Percentiles rank a stretch among this genome's conserved stretches.
Evolutionary conservation across 1,140 invertebrate species (phyloP).

Genomic region (Pristionchus pacificus): DNA sequence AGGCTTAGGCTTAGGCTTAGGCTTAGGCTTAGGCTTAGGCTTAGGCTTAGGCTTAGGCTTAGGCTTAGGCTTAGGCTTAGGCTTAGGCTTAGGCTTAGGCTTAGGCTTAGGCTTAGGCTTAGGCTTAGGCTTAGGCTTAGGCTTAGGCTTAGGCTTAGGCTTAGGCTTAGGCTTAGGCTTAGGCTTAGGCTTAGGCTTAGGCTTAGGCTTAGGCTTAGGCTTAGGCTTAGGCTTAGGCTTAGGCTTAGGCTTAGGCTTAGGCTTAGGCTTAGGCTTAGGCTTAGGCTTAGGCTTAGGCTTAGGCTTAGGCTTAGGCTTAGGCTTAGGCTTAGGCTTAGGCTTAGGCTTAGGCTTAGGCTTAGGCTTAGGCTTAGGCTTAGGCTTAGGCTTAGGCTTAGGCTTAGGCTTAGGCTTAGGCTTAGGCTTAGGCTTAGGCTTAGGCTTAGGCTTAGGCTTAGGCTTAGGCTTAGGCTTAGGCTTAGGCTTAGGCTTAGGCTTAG

Average conservation of each 20-base stretch:
- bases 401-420: conserved; percentile 10
- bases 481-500: conserved; percentile 32
- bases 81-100: conserved; percentile 2
- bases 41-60: conserved; percentile 8
- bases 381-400: not conserved
- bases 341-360: conserved; percentile 6
- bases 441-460: conserved; percentile 4
- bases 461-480: conserved; percentile 8
- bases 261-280: conserved; percentile 1
- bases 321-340: conserved; percentile 13
- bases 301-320: conserved; percentile 13
- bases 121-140: conserved; percentile 6
- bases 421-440: conserved; percentile 6
- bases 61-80: conserved; percentile 2
- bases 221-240: not conserved
- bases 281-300: conserved; percentile 6
- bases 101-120: conserved; percentile 4
- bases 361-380: conserved; percentile 10
- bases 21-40: conserved; percentile 21
- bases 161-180: too few species aligned
- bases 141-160: conserved; percentile 9
- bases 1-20: conserved; percentile 18
- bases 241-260: not conserved
- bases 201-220: conserved; percentile 6
- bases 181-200: conserved; percentile 10